Evolutionary conservation across 2,113 vertebrate species (phyloP).

Genomic region (Mormoops blainvillei): DNA sequence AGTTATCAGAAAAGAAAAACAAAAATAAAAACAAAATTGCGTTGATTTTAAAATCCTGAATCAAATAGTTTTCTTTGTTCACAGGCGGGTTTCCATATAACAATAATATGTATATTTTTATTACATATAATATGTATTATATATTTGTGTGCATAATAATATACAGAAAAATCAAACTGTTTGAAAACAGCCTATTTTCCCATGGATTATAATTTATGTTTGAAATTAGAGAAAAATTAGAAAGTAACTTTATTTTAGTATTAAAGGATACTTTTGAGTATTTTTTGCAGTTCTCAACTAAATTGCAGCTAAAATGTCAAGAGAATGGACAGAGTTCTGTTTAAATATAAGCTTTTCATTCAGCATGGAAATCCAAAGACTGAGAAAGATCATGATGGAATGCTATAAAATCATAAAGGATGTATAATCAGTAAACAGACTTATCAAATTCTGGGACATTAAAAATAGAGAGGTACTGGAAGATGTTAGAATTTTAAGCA

Average conservation of each 20-base stretch:
- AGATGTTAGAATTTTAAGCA: neutral
- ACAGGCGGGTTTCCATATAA: neutral
- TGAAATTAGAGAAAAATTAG: neutral
- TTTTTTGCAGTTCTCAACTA: neutral
- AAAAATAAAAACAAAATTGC: neutral
- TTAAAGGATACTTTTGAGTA: neutral
- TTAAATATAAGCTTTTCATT: neutral
- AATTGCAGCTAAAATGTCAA: neutral
- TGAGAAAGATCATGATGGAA: neutral
- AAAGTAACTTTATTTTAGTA: neutral
- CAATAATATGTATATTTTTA: neutral
- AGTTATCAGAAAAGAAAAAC: neutral
- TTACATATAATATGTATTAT: neutral
- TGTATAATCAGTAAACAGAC: neutral
- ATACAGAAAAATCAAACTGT: neutral
- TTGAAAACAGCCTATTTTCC: neutral
- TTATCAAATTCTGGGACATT: neutral
- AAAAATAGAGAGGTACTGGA: neutral
- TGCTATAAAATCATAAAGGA: neutral
- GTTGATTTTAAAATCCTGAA: neutral
- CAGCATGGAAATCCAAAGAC: neutral
- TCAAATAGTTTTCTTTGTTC: neutral
- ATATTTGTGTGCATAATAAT: neutral
- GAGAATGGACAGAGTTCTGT: neutral
- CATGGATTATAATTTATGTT: neutral